Evolutionary conservation across 2,888 invertebrate species (phyloP).

Genomic region (Dasysyrphus albostriatus): DNA sequence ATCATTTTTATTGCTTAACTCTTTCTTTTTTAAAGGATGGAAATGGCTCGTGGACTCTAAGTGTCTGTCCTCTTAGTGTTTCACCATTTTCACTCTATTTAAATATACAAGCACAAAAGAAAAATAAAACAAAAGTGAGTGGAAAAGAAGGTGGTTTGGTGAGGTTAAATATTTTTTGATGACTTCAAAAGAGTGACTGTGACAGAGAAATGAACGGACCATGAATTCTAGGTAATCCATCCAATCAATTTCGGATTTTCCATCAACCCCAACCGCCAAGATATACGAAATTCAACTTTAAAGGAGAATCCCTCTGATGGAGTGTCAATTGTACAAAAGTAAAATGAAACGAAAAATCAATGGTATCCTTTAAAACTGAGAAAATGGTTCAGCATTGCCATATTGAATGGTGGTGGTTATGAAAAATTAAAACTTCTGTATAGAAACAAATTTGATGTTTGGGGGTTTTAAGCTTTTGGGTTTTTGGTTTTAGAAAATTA

Average conservation of each 20-base stretch:
- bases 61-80: constrained; percentile 32
- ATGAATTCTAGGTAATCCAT: constrained; percentile 37
- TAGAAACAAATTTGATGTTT: neutral
- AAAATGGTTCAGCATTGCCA: constrained; percentile 1
- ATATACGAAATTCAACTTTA: constrained; percentile 26
- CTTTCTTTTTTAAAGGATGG: neutral
- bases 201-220: neutral
- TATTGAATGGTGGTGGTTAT: neutral
- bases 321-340: constrained; percentile 39
- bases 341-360: constrained; percentile 28
- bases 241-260: constrained; percentile 58
- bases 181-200: constrained; percentile 13
- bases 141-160: neutral
- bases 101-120: neutral
- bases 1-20: constrained; percentile 72
- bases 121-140: neutral
- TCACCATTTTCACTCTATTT: constrained; percentile 45
- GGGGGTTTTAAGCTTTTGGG: too few relatives aligned
- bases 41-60: neutral
- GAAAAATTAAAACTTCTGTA: neutral
- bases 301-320: constrained; percentile 5
- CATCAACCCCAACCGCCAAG: neutral
- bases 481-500: too few relatives aligned
- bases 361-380: neutral
- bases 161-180: constrained; percentile 18